Conservation (phyloP, 1,140 invertebrate genomes). For the Mactra quadrangularis region DNA sequence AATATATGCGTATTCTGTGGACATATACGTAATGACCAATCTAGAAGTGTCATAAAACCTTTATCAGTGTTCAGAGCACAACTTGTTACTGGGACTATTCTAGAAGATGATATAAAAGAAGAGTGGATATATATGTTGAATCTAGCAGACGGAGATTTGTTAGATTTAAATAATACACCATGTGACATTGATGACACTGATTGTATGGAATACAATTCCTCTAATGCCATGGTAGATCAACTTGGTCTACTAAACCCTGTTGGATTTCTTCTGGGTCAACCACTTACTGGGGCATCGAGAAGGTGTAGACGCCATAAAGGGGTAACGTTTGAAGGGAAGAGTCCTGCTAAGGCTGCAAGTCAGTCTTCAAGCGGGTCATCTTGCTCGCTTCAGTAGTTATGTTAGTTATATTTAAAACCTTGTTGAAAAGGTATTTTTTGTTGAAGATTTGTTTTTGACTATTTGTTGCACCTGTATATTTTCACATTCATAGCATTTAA, state of each 20-base stretch:
- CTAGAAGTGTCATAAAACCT: slow-evolving; percentile 48
- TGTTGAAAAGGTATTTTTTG: background rate
- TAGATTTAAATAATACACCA: background rate
- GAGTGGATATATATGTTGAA: slow-evolving; percentile 23
- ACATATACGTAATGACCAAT: slow-evolving; percentile 43
- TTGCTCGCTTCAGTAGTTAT: slow-evolving; percentile 30
- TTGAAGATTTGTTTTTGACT: too few species aligned
- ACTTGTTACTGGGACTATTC: slow-evolving; percentile 18
- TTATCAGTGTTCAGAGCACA: slow-evolving; percentile 54
- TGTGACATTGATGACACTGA: slow-evolving; percentile 22
- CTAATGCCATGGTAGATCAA: slow-evolving; percentile 55
- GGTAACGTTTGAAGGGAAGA: background rate
- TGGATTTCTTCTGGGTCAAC: slow-evolving; percentile 53
- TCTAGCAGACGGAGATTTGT: slow-evolving; percentile 9
- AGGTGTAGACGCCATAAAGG: slow-evolving; percentile 43
- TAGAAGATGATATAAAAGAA: slow-evolving; percentile 26
- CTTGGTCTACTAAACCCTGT: slow-evolving; percentile 55
- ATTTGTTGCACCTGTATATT: too few species aligned
- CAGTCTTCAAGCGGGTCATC: background rate
- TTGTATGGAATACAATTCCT: slow-evolving; percentile 43
- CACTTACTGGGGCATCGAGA: slow-evolving; percentile 18
- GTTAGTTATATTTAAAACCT: too few species aligned
- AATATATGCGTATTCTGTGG: slow-evolving; percentile 56
- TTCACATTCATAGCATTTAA: too few species aligned
- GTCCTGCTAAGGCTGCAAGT: background rate